Percentiles rank a stretch among this genome's conserved stretches.
Conservation (phyloP, 2,113 vertebrate genomes). For the Octodon degus region DNA sequence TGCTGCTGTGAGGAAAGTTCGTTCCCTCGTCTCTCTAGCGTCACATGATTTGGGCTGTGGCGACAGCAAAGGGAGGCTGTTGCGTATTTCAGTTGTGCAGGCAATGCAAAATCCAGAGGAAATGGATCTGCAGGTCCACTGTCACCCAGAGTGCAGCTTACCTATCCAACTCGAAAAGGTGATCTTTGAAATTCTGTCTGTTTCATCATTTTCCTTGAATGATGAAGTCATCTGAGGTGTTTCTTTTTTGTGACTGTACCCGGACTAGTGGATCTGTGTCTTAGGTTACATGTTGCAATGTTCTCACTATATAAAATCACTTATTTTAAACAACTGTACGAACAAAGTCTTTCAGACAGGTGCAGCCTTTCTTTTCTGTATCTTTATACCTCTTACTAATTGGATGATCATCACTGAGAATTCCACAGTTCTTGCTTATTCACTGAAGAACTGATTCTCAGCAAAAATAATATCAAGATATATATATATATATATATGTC, state of each 20-base stretch:
- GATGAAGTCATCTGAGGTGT: not conserved
- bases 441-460: not conserved
- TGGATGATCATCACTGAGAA: not conserved
- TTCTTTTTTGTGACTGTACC: not conserved
- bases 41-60: conserved; percentile 62
- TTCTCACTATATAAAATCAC: not conserved
- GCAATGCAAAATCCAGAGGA: not conserved
- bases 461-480: not conserved
- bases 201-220: not conserved
- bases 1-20: not conserved
- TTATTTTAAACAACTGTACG: not conserved
- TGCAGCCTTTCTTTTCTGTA: not conserved
- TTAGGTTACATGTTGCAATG: not conserved
- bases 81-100: not conserved
- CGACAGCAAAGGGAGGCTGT: not conserved
- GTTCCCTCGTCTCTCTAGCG: conserved; percentile 53
- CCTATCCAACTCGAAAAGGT: not conserved
- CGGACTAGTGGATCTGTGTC: not conserved
- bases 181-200: not conserved
- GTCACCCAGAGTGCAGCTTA: not conserved
- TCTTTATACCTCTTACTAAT: not conserved
- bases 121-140: not conserved
- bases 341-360: not conserved
- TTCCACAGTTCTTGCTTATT: not conserved
- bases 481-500: not conserved